Conservation (phyloP, 2,888 invertebrate genomes). For the Chrysomela aeneicollis region DNA sequence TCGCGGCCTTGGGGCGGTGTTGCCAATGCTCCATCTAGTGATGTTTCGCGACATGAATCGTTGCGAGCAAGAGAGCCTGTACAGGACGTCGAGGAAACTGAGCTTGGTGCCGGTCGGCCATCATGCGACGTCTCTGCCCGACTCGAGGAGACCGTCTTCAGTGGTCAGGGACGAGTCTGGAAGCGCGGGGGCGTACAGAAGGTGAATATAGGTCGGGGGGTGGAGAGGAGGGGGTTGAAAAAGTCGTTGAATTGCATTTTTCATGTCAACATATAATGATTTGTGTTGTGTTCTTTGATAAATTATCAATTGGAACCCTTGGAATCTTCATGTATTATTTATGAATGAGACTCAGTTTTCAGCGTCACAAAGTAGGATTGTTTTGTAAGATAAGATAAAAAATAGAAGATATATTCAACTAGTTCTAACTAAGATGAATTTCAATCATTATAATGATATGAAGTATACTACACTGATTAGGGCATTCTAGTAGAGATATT, state of each 20-base stretch:
- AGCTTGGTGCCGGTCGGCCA: constrained; percentile 59
- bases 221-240: background rate
- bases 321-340: too few species aligned
- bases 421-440: too few species aligned
- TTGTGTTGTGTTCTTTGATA: too few species aligned
- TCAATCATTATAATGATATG: too few species aligned
- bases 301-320: too few species aligned
- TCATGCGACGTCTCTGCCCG: constrained; percentile 34
- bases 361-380: too few species aligned
- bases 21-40: constrained; percentile 62
- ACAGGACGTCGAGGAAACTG: constrained; percentile 69
- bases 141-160: constrained; percentile 35
- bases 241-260: background rate
- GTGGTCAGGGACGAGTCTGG: constrained; percentile 23
- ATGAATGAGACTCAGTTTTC: too few species aligned
- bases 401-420: too few species aligned
- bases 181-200: constrained; percentile 30
- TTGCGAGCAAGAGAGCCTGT: constrained; percentile 70
- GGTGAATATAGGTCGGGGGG: constrained; percentile 20
- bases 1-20: constrained; percentile 43
- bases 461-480: too few species aligned
- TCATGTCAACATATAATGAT: too few species aligned
- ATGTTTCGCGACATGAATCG: constrained; percentile 68
- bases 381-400: too few species aligned
- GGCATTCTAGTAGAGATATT: too few species aligned